Conservation (phyloP, 2,797 vertebrate genomes). For the Phylloscopus collybita region DNA sequence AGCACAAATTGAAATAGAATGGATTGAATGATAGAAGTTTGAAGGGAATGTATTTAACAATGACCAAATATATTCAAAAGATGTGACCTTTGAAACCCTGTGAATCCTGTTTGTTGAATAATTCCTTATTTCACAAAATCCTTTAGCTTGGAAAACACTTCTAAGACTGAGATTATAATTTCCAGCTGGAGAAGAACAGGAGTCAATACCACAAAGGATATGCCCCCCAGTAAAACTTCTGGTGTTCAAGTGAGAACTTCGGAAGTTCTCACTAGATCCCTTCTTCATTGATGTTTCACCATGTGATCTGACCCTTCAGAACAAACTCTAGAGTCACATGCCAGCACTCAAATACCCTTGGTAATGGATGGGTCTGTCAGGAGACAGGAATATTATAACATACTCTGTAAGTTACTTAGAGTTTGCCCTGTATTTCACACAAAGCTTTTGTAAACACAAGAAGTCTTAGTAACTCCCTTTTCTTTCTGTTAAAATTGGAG, state of each 20-base stretch:
- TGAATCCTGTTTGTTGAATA: background rate
- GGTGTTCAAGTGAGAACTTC: background rate
- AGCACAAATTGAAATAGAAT: background rate
- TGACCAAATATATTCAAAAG: background rate
- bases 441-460: background rate
- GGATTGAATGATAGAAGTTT: background rate
- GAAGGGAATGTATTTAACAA: background rate
- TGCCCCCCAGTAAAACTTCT: background rate
- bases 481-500: background rate
- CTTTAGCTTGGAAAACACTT: background rate
- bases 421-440: background rate
- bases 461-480: background rate
- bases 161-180: background rate
- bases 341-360: background rate
- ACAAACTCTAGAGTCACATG: background rate
- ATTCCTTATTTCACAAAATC: background rate
- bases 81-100: background rate
- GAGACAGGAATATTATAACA: background rate
- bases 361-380: background rate
- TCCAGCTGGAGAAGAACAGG: rapidly evolving
- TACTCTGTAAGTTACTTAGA: background rate
- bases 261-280: background rate
- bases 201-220: background rate
- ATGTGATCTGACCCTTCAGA: background rate
- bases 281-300: background rate